Conservation (phyloP, 2,113 vertebrate species). For the Atrichornis clamosus region DNA sequence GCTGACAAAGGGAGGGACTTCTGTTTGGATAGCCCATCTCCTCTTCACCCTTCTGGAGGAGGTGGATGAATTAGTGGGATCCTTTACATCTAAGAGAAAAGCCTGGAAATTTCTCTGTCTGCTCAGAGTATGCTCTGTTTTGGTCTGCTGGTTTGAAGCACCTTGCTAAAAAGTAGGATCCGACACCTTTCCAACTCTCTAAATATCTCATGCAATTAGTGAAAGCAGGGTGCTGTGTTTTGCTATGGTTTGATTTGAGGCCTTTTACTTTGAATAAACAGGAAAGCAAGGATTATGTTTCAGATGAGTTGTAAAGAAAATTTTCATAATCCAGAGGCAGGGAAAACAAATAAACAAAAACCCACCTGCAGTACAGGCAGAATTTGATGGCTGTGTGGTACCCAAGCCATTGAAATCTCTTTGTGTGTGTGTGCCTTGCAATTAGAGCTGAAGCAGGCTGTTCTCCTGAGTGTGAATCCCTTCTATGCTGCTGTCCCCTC, state of each 20-base stretch:
- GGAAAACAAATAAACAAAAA: not conserved
- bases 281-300: not conserved
- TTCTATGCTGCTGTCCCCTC: not conserved
- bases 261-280: not conserved
- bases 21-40: not conserved
- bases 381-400: not conserved
- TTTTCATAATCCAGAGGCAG: not conserved
- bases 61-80: not conserved
- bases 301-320: not conserved
- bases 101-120: not conserved
- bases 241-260: not conserved
- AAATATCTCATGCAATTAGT: not conserved
- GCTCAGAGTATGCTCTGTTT: not conserved
- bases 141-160: not conserved
- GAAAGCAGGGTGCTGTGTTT: not conserved
- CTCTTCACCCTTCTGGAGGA: not conserved
- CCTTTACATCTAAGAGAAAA: not conserved
- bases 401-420: not conserved
- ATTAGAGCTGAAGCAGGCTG: not conserved
- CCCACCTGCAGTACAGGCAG: not conserved
- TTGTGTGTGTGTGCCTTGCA: not conserved
- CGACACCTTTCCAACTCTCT: not conserved
- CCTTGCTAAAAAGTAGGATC: not conserved
- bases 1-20: too few species aligned
- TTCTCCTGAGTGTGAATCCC: not conserved